A percentile compares a stretch with the other conserved stretches of the same genome.
phyloP scores from a whole-genome alignment of 2,888 invertebrate species.

The Xylophagus ater region DNA sequence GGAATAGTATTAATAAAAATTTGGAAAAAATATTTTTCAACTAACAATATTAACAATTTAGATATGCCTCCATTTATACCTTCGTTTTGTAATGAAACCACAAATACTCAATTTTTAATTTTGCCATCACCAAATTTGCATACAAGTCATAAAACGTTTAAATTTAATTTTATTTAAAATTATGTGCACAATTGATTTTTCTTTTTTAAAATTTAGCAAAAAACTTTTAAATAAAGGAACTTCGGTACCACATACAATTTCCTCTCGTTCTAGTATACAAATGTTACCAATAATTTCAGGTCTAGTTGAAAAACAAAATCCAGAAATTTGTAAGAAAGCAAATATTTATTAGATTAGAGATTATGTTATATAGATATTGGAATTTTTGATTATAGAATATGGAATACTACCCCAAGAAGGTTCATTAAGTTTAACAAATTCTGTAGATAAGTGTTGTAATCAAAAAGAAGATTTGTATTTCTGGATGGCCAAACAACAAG shows the following conservation, averaged over 20 bases:
- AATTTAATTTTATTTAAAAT: not conserved
- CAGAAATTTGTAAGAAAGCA: slow-evolving; percentile 35
- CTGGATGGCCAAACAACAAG: slow-evolving; percentile 92
- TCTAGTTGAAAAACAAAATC: slow-evolving; percentile 36
- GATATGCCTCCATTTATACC: not conserved
- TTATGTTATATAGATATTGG: no score
- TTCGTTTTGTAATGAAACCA: not conserved
- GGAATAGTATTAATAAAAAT: no score
- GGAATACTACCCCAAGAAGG: slow-evolving; percentile 66
- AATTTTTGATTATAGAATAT: slow-evolving; percentile 45
- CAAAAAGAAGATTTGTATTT: slow-evolving; percentile 82
- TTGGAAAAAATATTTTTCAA: not conserved
- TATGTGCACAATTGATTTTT: not conserved
- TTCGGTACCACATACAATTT: slow-evolving; percentile 32
- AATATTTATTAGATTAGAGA: no score
- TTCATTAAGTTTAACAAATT: slow-evolving; percentile 49
- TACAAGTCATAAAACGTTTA: slow-evolving; percentile 30
- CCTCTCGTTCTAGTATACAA: slow-evolving; percentile 39
- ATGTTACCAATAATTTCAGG: slow-evolving; percentile 40
- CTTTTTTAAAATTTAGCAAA: not conserved
- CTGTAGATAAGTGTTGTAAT: slow-evolving; percentile 40
- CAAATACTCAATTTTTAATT: no score
- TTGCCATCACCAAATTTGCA: slow-evolving; percentile 35
- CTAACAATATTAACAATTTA: not conserved
- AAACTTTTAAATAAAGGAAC: not conserved